A percentile compares a stretch with the other conserved stretches of the same genome.
Evolutionary conservation across 1,140 invertebrate genomes (phyloP).

Genomic region (Cylas formicarius): DNA sequence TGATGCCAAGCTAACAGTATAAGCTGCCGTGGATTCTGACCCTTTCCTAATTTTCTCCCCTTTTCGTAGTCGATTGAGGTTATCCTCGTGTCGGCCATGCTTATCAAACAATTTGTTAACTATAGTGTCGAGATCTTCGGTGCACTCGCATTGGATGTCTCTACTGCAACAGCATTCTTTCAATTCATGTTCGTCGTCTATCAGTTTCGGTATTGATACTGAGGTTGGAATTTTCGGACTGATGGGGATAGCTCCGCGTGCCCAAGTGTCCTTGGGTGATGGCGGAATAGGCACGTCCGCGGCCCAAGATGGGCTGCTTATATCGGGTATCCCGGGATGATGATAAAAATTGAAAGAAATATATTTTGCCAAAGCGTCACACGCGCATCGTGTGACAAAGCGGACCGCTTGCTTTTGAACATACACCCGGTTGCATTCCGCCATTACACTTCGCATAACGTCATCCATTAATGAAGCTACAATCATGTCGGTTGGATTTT

Average conservation of each 20-base stretch:
- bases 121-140: background rate
- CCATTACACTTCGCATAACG: slow-evolving; percentile 15
- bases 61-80: background rate
- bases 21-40: too few relatives aligned
- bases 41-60: background rate
- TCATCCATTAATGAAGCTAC: slow-evolving; percentile 12
- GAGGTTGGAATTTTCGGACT: too few relatives aligned
- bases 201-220: background rate
- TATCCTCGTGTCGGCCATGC: background rate
- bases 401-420: slow-evolving; percentile 14
- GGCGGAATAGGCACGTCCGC: slow-evolving; percentile 11
- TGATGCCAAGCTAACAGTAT: too few relatives aligned
- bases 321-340: slow-evolving; percentile 8
- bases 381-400: slow-evolving; percentile 17
- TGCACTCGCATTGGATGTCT: slow-evolving; percentile 1
- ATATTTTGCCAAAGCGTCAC: slow-evolving; percentile 14
- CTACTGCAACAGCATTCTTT: background rate
- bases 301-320: slow-evolving; percentile 2
- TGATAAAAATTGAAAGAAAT: slow-evolving; percentile 13
- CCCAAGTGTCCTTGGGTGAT: slow-evolving; percentile 19
- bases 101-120: slow-evolving; percentile 1
- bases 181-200: background rate
- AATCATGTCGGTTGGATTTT: slow-evolving; percentile 2
- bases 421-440: slow-evolving; percentile 14
- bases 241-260: slow-evolving; percentile 6